A percentile compares a stretch with the other conserved stretches of the same genome.
phyloP scores from a whole-genome alignment of 2,797 vertebrate genomes.

The Phaenicophaeus curvirostris region DNA sequence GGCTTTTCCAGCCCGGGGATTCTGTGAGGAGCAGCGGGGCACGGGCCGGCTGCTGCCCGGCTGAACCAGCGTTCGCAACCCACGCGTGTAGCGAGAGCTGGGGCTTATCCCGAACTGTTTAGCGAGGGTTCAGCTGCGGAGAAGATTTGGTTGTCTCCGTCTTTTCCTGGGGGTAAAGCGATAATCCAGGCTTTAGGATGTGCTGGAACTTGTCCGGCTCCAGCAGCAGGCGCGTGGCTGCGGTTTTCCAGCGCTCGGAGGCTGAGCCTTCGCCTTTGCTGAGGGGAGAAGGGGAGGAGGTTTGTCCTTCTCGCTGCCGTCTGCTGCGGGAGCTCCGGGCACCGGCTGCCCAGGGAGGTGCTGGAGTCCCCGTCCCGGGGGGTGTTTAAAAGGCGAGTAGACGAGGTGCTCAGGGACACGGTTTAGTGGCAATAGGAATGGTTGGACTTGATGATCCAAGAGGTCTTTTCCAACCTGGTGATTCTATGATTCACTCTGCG shows the following conservation, averaged over 20 bases:
- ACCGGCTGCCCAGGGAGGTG: no score
- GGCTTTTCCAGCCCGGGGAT: no score
- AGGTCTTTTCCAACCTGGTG: no score
- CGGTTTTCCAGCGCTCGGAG: neutral
- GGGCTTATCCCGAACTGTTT: neutral
- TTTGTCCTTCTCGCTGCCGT: neutral
- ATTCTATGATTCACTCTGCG: no score
- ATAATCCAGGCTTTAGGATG: accelerated
- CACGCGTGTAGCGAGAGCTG: accelerated
- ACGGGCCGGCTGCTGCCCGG: neutral
- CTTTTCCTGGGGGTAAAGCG: neutral
- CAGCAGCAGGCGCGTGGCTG: no score
- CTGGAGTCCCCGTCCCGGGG: no score
- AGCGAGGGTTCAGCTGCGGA: neutral
- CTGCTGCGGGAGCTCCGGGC: neutral
- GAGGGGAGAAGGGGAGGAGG: neutral
- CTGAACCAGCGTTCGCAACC: neutral
- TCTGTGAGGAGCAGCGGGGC: neutral
- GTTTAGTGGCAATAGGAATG: no score
- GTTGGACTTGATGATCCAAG: no score
- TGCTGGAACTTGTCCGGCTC: neutral
- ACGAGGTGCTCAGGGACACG: no score
- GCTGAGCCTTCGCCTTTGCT: accelerated
- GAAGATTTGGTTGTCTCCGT: neutral
- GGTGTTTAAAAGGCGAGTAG: no score